Evolutionary conservation across 2,113 vertebrate genomes (phyloP), one percentile per base, ranked within the genome.

Genomic region (Brachypteracias leptosomus): DNA sequence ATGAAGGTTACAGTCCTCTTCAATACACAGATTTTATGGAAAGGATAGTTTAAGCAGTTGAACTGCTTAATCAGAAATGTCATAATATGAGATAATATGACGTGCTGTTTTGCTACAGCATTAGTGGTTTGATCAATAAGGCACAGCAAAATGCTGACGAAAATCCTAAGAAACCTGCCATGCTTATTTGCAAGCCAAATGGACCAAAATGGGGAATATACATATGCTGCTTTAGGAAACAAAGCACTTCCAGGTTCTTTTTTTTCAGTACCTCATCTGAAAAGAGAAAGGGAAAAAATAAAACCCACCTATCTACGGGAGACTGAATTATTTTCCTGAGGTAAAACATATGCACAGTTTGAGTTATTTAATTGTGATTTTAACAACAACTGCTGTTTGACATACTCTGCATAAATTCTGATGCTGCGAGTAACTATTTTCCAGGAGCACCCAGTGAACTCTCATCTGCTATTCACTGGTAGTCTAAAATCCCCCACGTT

Each of bases 401-500:
- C 28, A 44, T 16, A 40, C 4, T n/a, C 74, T 44, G 29, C 38
- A 73, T 57, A 40, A 81, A 68, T 79, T 68, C 38, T 82, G 40
- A 57, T 57, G n/a, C 35, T 44, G 13, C 11, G 7, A 70, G n/a
- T 15, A 67, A 58, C 59, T 38, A 21, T 44, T 40, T 88, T 89
- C 16, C 40, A 61, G 17, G 16, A 87, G 31, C 31, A 72, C 18
- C 25, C 2, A 29, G 7, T 5, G 7, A 89, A 44, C 40, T 75
- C 35, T 72, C 44, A 82, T n/a, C 33, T 24, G 16, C 25, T 70
- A 17, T 36, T 36, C 59, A 62, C 19, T 3, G 1, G 11, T 31
- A 54, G 21, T 10, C 49, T 61, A 40, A 47, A 75, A 51, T 16
- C 1, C 0, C 2, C 19, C 21, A 4, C 0, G 6, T 36, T 89